These are phyloP conservation scores for Ophion ellenae DNA, from an alignment of 2,888 invertebrate species.

Conservation along the genomic window DNA sequence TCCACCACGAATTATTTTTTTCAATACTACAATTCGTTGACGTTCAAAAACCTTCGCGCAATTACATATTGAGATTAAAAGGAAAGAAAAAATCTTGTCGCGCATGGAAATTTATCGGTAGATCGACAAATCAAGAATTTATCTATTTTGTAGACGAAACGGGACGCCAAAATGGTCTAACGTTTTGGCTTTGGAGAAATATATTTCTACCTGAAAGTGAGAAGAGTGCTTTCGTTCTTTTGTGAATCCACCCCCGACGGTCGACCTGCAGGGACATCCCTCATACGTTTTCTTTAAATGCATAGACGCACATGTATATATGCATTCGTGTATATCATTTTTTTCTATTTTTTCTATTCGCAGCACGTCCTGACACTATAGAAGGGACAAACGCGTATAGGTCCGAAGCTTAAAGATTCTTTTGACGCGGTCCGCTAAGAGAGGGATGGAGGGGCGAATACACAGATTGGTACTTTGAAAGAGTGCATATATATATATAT, in stretches of 20 bases:
- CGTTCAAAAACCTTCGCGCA: neutral
- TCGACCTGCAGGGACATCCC: neutral
- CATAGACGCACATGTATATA: neutral
- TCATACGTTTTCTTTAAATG: neutral
- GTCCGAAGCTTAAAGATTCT: constrained; percentile 60
- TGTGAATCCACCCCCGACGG: constrained; percentile 2
- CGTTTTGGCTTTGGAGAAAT: neutral
- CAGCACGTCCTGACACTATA: constrained; percentile 16
- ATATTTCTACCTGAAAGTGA: neutral
- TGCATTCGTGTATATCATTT: neutral
- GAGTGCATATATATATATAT: constrained; percentile 20
- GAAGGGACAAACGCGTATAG: constrained; percentile 57
- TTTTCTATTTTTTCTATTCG: neutral
- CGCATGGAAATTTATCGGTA: neutral
- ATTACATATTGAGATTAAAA: neutral
- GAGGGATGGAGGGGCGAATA: constrained; percentile 33
- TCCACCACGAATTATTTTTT: neutral
- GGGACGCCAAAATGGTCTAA: neutral
- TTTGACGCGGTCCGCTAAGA: constrained; percentile 44
- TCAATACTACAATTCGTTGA: neutral
- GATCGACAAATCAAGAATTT: neutral
- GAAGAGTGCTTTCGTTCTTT: neutral
- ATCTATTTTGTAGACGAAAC: neutral
- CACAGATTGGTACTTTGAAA: constrained; percentile 46
- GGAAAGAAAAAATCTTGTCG: neutral